Percentiles rank a stretch among this genome's conserved stretches.
phyloP scores from a whole-genome alignment of 1,140 invertebrate genomes.

The Aphis craccivora region DNA sequence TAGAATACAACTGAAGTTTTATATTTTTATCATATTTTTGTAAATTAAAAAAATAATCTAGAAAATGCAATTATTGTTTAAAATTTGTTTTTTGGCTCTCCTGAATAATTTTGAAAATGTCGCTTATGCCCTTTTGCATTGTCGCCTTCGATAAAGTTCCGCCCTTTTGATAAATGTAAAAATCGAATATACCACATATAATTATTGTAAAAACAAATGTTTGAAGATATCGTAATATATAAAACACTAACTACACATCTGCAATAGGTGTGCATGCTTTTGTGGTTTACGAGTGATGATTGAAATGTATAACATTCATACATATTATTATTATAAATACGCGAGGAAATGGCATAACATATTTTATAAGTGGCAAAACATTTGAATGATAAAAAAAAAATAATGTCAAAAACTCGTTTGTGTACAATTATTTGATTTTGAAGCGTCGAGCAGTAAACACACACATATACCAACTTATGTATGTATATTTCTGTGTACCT shows the following conservation, averaged over 20 bases:
- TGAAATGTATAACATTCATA: neutral
- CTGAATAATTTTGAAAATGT: too few relatives aligned
- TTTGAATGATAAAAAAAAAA: conserved; percentile 15
- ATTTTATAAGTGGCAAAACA: neutral
- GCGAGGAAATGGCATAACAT: neutral
- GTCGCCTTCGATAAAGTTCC: too few relatives aligned
- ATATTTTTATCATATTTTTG: too few relatives aligned
- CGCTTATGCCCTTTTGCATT: too few relatives aligned
- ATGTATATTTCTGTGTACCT: neutral
- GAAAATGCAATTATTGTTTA: too few relatives aligned
- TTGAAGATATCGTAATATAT: neutral
- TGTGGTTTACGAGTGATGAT: neutral
- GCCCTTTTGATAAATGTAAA: neutral
- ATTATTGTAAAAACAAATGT: neutral
- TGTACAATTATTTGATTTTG: neutral
- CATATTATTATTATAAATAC: neutral
- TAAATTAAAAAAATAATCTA: too few relatives aligned
- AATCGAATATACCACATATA: neutral
- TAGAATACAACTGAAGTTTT: too few relatives aligned
- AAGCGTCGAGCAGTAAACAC: neutral
- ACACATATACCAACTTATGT: neutral
- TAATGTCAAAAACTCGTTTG: conserved; percentile 16
- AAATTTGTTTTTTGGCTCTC: too few relatives aligned
- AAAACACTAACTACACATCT: neutral
- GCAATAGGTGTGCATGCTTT: neutral